These are phyloP conservation scores for Labeo rohita DNA, from an alignment of 2,113 vertebrate genomes.

Conservation along the genomic window DNA sequence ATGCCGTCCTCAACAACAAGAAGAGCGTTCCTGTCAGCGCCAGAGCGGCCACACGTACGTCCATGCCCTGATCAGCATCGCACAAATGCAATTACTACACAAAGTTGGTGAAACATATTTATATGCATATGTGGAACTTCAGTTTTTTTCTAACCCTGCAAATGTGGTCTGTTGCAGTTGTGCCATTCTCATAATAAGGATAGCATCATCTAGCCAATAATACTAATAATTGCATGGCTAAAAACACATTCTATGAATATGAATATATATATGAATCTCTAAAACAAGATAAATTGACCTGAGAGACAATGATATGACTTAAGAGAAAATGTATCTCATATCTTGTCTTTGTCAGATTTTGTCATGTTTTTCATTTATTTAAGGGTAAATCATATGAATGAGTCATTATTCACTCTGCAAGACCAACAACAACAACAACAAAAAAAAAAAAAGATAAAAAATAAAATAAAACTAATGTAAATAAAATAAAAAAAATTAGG, in stretches of 20 bases:
- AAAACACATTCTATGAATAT: neutral
- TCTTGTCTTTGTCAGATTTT: too few relatives aligned
- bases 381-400: too few relatives aligned
- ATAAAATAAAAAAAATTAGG: too few relatives aligned
- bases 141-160: neutral
- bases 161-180: neutral
- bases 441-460: too few relatives aligned
- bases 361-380: too few relatives aligned
- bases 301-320: too few relatives aligned
- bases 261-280: too few relatives aligned
- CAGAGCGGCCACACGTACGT: slow-evolving; percentile 88
- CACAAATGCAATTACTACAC: neutral
- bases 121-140: neutral
- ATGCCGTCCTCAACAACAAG: slow-evolving; percentile 89
- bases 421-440: too few relatives aligned
- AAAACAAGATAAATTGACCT: too few relatives aligned
- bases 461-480: too few relatives aligned
- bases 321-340: too few relatives aligned
- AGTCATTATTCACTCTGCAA: too few relatives aligned
- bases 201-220: neutral
- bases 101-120: neutral
- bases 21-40: slow-evolving; percentile 90
- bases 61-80: neutral
- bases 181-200: neutral
- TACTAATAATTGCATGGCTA: neutral